These are phyloP conservation scores for Bombus waltoni DNA, from an alignment of 1,140 invertebrate genomes.

Conservation along the genomic window DNA sequence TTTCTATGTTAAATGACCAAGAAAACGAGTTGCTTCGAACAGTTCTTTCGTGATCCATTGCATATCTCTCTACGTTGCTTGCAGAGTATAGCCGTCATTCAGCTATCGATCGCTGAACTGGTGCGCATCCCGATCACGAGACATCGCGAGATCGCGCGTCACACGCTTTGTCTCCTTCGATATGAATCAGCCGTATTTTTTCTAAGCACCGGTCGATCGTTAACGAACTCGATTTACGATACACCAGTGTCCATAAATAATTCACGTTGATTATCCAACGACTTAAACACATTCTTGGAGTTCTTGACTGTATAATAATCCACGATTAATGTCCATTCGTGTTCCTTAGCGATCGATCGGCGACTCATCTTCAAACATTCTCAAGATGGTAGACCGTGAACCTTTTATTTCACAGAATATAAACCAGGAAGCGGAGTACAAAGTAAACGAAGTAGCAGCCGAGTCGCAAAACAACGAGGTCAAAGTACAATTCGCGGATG, in stretches of 20 bases:
- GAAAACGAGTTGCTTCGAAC: neutral
- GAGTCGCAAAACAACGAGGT: constrained; percentile 86
- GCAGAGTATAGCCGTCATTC: neutral
- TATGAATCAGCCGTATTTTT: neutral
- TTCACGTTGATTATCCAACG: neutral
- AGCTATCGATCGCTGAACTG: neutral
- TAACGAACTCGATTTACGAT: neutral
- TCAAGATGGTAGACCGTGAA: constrained; percentile 3
- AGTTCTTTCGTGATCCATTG: neutral
- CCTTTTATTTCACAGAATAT: constrained; percentile 73
- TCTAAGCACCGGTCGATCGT: constrained; percentile 10
- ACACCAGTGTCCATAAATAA: neutral
- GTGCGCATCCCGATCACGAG: constrained; percentile 35
- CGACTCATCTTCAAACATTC: too few relatives aligned
- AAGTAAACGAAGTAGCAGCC: constrained; percentile 78
- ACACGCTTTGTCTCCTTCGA: neutral
- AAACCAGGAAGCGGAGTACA: constrained; percentile 81
- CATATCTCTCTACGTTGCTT: constrained; percentile 2
- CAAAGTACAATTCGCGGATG: constrained; percentile 85
- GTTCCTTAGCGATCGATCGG: constrained; percentile 15
- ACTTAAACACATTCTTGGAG: too few relatives aligned
- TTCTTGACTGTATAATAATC: neutral
- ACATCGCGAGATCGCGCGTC: constrained; percentile 39
- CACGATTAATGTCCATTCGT: too few relatives aligned
- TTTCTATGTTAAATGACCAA: too few relatives aligned